These are phyloP conservation scores for Globicephala melas DNA, from an alignment of 2,113 vertebrate species.

Conservation along the genomic window DNA sequence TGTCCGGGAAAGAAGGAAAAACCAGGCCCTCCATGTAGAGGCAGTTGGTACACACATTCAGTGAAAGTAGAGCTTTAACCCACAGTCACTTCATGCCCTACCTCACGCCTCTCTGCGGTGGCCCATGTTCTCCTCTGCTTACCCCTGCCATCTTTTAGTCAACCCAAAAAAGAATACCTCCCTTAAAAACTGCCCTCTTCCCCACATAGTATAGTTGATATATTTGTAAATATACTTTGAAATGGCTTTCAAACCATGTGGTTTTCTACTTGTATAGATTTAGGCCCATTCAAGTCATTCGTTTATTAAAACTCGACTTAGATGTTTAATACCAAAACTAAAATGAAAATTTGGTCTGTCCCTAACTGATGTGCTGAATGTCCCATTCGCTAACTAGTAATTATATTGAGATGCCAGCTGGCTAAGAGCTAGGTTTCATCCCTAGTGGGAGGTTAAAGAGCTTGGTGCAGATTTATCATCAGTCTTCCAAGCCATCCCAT, in stretches of 20 bases:
- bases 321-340: background rate
- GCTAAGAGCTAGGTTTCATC: background rate
- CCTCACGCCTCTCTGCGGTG: background rate
- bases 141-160: background rate
- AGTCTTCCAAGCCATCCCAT: background rate
- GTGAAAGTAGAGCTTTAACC: background rate
- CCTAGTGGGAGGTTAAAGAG: background rate
- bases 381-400: background rate
- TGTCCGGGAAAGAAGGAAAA: background rate
- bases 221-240: conserved; percentile 29
- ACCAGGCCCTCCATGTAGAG: background rate
- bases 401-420: background rate
- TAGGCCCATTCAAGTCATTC: background rate
- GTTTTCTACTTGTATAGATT: background rate
- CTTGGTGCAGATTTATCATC: background rate
- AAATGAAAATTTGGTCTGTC: background rate
- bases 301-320: conserved; percentile 40
- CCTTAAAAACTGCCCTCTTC: background rate
- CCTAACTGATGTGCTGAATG: background rate
- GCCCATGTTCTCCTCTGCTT: background rate
- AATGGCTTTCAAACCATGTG: background rate
- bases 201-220: background rate
- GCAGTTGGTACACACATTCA: fast-evolving
- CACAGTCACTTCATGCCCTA: background rate
- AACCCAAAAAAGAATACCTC: background rate